These are phyloP conservation scores for Strigops habroptila DNA, from an alignment of 2,113 vertebrate species.

Conservation along the genomic window DNA sequence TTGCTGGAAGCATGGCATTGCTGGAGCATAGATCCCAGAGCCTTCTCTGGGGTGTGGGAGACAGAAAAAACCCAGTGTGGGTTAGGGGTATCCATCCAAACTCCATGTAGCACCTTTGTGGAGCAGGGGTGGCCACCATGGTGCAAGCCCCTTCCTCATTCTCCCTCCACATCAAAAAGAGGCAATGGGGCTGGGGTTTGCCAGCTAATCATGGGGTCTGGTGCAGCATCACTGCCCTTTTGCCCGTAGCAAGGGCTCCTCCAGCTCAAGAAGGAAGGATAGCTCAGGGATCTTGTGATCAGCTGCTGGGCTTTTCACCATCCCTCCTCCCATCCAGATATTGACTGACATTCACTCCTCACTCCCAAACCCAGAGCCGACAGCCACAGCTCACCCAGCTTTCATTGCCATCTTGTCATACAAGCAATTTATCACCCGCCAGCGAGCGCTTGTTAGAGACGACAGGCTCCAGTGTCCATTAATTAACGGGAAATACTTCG, in stretches of 20 bases:
- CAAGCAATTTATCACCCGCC: conserved; percentile 20
- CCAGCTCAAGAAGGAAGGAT: not conserved
- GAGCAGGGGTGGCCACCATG: accelerated
- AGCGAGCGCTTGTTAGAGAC: not conserved
- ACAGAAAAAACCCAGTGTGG: not conserved
- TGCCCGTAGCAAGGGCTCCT: not conserved
- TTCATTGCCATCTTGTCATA: conserved; percentile 36
- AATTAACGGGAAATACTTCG: conserved; percentile 51
- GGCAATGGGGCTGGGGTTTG: accelerated
- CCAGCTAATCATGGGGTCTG: accelerated
- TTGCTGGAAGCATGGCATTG: not conserved
- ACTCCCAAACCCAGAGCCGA: not conserved
- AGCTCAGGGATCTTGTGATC: accelerated
- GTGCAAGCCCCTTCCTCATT: not conserved
- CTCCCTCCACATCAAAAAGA: not conserved
- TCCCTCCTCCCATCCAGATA: not conserved
- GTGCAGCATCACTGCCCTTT: not conserved
- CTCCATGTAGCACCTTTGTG: not conserved
- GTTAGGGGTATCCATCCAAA: not conserved
- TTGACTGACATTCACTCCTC: not conserved
- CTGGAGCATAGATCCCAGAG: not conserved
- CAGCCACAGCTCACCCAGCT: not conserved
- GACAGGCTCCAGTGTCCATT: conserved; percentile 48
- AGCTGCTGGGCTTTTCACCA: not conserved
- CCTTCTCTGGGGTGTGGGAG: not conserved